phyloP scores from a whole-genome alignment of 2,797 vertebrate species.

The Hipposideros larvatus region DNA sequence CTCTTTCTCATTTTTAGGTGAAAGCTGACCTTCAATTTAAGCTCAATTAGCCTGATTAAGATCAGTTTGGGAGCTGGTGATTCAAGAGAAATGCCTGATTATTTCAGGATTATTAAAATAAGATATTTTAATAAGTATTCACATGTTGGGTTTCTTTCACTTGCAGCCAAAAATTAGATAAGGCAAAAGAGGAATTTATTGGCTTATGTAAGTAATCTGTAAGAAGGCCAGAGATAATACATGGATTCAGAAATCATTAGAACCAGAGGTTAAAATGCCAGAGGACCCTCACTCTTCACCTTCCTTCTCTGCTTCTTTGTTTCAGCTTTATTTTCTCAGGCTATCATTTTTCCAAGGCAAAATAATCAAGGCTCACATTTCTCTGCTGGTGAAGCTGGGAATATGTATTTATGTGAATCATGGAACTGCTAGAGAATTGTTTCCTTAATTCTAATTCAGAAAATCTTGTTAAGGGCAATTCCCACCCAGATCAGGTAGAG shows the following conservation, averaged over 20 bases:
- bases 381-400: not conserved
- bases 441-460: not conserved
- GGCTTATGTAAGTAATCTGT: constrained; percentile 15
- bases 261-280: constrained; percentile 26
- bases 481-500: constrained; percentile 4
- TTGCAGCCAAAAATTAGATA: constrained; percentile 57
- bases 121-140: constrained; percentile 63
- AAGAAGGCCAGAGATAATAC: constrained; percentile 52
- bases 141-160: constrained; percentile 50
- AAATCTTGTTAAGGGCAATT: not conserved
- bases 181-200: constrained; percentile 52
- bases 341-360: not conserved
- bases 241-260: constrained; percentile 49
- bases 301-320: constrained; percentile 41
- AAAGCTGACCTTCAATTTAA: constrained; percentile 78
- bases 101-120: constrained; percentile 71
- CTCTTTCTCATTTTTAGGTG: constrained; percentile 42
- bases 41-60: constrained; percentile 63
- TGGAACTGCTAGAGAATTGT: not conserved
- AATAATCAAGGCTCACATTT: not conserved
- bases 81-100: constrained; percentile 65
- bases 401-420: constrained; percentile 20
- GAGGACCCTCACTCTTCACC: not conserved
- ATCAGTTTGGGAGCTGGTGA: constrained; percentile 30
- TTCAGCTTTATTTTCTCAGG: constrained; percentile 53